Base-by-base conservation (phyloP, 2,888 invertebrate genomes). In the Ceriagrion tenellum region DNA sequence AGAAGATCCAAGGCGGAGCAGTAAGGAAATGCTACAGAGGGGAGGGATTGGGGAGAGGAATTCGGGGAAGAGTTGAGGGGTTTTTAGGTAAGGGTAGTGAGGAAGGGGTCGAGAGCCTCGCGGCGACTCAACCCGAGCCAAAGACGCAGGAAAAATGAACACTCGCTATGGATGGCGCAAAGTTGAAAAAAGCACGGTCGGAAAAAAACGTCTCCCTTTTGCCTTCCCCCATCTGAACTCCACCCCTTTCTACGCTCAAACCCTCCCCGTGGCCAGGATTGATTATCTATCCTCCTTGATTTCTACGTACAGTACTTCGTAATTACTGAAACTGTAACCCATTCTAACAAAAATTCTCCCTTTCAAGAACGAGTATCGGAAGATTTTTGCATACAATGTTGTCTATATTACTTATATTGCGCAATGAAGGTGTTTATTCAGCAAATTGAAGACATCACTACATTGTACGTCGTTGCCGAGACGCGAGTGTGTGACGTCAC, bases 21-120 rank as follows among this genome's bases (percentile, higher is more conserved):
- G 81, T 12, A 13, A 81, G 47, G 47, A 47, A 47, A 47, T 47
- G 47, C 8, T 47, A 47, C 2, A 47, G 47, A 8, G 47, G n/a
- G n/a, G n/a, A 74, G 30, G 74, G 81, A 13, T 30, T 35, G 69
- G 69, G 69, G 69, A 59, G 13, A 69, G 1, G 69, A 4, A 69
- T 20, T 63, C 10, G 10, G 4, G 59, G 69, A 26, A 69, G 69
- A 26, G 23, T 2, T 6, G 26, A 35, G 18, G 35, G 91, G 91
- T 63, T 47, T 47, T 81, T 35, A 59, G 12, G 81, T 47, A 81
- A 81, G 26, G 81, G n/a, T n/a, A n/a, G n/a, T n/a, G n/a, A n/a
- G n/a, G 18, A 81, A 89, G 89, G 55, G 89, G 89, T 89, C 89
- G 89, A 55, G 89, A 89, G 89, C 89, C 89, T 35, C 55, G 55